phyloP scores from a whole-genome alignment of 2,113 vertebrate species.

The Mixornis gularis region DNA sequence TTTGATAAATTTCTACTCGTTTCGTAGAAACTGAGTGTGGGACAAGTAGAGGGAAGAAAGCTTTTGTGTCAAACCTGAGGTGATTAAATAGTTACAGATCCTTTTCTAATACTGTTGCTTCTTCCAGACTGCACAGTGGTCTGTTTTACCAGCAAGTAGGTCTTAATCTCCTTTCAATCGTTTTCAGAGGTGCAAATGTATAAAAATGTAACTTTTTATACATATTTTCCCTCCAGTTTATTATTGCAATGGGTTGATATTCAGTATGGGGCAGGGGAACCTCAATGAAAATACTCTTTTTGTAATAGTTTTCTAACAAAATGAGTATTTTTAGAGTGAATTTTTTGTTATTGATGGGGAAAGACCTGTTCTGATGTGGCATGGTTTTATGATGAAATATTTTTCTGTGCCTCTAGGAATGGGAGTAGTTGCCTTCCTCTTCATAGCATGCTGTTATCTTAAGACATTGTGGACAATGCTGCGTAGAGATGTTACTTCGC shows the following conservation, averaged over 20 bases:
- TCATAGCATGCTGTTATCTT: not conserved
- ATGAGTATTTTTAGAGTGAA: not conserved
- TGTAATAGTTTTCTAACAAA: not conserved
- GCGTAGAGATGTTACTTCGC: not conserved
- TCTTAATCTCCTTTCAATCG: not conserved
- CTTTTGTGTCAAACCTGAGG: not conserved
- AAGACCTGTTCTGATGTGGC: not conserved
- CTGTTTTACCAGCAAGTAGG: not conserved
- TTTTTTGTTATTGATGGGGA: not conserved
- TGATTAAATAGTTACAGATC: not conserved
- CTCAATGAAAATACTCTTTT: conserved; percentile 21
- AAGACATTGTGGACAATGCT: not conserved
- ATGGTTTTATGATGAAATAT: not conserved
- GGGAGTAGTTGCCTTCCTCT: conserved; percentile 24
- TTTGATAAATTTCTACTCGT: not conserved
- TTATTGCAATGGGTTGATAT: not conserved
- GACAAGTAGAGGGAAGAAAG: not conserved
- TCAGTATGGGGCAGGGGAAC: not conserved
- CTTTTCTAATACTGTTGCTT: not conserved
- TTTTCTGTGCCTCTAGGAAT: conserved; percentile 27
- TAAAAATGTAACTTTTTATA: not conserved
- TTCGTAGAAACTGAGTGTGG: not conserved
- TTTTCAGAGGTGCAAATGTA: not conserved
- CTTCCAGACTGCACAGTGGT: not conserved
- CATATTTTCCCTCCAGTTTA: not conserved